Base-by-base conservation (phyloP, 2,113 vertebrate species). In the Hepsetus odoe region DNA sequence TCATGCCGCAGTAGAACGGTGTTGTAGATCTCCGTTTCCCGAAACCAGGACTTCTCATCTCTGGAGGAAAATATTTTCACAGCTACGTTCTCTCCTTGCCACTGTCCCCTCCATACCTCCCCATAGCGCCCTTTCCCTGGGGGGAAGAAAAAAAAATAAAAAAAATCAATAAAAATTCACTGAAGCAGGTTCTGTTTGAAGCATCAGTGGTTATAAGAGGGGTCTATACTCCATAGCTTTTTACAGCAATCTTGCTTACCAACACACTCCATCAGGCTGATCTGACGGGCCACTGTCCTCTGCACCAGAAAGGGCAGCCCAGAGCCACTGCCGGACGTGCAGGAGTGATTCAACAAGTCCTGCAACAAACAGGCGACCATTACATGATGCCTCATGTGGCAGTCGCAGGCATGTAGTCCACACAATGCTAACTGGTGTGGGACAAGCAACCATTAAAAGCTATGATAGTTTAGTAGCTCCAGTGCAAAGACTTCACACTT, bases 231-330 rank as follows among this genome's bases (percentile, higher is more conserved):
- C 8, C 11, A 18, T 28, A 16, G 30, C 18, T 3, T 18, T 14
- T 32, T n/a, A 22, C 20, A 38, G 33, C 51, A 9, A 7, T 22
- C 51, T 10, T 22, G 24, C 96, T 55, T 69, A 97, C 96, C 98
- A 0, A 99, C 96, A 85, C 97, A 99, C 89, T 99, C 98, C 81
- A 98, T 83, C 32, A 99, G 92, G 0, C 97, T 98, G 80, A 99
- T 99, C 91, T 99, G 98, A 38, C 98, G 93, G 80, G 98, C 98
- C 83, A 99, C 98, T 0, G 98, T 99, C 81, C 98, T 96, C 80
- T 99, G 98, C 72, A 99, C 97, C 72, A 99, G 90, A 90, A 99
- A 99, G 22, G 98, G 98, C 77, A 99, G 95, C 2, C 98, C 98
- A 53, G 98, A 99, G 38, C 98, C 98, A 38, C 97, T 98, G 76